These are phyloP conservation scores for Heliothis subflexa DNA, from an alignment of 1,140 invertebrate species.

Conservation along the genomic window DNA sequence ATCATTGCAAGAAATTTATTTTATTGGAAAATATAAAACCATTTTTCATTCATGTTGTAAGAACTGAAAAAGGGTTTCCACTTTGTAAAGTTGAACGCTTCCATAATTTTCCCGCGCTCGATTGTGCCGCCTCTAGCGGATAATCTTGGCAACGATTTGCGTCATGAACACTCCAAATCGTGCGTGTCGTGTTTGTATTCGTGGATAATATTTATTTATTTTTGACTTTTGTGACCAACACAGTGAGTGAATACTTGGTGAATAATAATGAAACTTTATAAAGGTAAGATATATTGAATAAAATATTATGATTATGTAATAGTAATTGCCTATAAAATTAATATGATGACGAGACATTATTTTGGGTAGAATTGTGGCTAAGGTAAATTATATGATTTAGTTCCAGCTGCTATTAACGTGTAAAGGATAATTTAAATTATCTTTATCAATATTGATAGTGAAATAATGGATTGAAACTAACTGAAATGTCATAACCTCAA, in stretches of 20 bases:
- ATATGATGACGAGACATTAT: constrained; percentile 54
- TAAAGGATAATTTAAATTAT: neutral
- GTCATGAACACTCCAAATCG: constrained; percentile 60
- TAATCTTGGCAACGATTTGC: constrained; percentile 62
- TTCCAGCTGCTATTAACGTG: neutral
- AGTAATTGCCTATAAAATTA: constrained; percentile 49
- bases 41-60: neutral
- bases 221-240: constrained; percentile 49
- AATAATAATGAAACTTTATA: constrained; percentile 48
- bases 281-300: constrained; percentile 69
- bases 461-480: neutral
- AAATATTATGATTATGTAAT: constrained; percentile 72
- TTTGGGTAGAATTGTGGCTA: neutral
- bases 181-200: constrained; percentile 73
- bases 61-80: neutral
- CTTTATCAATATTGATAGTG: neutral
- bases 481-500: constrained; percentile 45
- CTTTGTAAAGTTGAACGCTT: constrained; percentile 50
- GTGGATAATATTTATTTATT: constrained; percentile 60
- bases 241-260: constrained; percentile 51
- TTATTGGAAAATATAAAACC: neutral
- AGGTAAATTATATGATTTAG: neutral
- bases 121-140: constrained; percentile 54
- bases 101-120: constrained; percentile 62
- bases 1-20: too few relatives aligned